These are phyloP conservation scores for Leptogaster cylindrica DNA, from an alignment of 2,888 invertebrate genomes.

Conservation along the genomic window DNA sequence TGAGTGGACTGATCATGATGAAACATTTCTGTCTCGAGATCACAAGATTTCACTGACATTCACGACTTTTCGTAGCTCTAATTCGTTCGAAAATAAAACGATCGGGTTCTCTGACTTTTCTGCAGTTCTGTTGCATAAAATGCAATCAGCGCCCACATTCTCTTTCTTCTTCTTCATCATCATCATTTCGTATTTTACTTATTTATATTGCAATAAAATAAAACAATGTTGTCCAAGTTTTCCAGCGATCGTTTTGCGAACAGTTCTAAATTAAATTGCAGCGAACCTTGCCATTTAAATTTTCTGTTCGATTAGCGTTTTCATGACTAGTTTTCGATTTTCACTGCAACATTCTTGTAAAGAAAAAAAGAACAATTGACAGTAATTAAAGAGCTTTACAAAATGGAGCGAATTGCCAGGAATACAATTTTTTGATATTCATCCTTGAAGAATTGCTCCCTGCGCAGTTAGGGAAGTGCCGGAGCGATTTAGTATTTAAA, in stretches of 20 bases:
- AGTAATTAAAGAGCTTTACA: too few relatives aligned
- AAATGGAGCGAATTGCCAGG: too few relatives aligned
- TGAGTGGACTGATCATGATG: too few relatives aligned
- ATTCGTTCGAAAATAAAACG: neutral
- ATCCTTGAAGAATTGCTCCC: too few relatives aligned
- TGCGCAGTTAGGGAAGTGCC: too few relatives aligned
- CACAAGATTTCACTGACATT: conserved; percentile 15
- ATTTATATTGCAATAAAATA: too few relatives aligned
- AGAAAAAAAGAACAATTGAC: too few relatives aligned
- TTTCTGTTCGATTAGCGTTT: conserved; percentile 8
- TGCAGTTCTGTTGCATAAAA: conserved; percentile 6
- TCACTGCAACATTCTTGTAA: too few relatives aligned
- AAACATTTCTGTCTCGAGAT: too few relatives aligned
- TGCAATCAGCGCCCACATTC: neutral
- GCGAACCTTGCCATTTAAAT: conserved; percentile 27
- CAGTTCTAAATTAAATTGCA: conserved; percentile 19
- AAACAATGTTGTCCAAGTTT: conserved; percentile 15
- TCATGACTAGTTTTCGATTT: conserved; percentile 27
- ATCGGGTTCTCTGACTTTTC: neutral
- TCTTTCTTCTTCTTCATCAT: neutral
- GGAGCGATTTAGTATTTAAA: too few relatives aligned
- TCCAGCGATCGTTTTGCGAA: neutral
- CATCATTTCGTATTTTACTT: too few relatives aligned
- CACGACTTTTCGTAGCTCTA: conserved; percentile 12
- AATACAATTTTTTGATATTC: too few relatives aligned